Base-by-base conservation (phyloP, 2,888 invertebrate genomes). In the Psococerastis gibbosa region DNA sequence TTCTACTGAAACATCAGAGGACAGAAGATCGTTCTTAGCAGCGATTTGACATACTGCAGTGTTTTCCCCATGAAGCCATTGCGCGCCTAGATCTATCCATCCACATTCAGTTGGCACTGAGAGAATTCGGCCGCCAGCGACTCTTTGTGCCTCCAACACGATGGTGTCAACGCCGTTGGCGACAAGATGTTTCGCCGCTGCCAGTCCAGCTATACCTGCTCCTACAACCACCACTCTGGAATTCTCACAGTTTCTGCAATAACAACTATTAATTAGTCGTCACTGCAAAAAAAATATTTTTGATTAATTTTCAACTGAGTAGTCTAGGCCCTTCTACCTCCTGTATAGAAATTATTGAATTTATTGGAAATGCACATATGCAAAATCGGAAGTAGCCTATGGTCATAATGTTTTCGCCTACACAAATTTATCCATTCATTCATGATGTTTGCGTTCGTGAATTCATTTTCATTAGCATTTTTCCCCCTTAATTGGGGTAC, bases 1-100 rank as follows among this genome's bases (percentile, higher is more conserved):
- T 58, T 75, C 75, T 50, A 61, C 60, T 1, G 69, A 68, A 23
- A 57, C 57, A 44, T 57, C 52, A n/a, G 60, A 52, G 4, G 67
- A 62, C 11, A 72, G 49, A 23, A 75, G 59, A 42, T 64, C 54
- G 45, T 65, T 53, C 41, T 63, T 46, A 42, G 59, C 49, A 9
- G 71, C 67, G 18, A 70, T 54, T 48, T 64, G 54, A 45, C 64
- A 70, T 17, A 73, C 54, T n/a, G 57, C 54, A 54, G 69, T 73
- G 42, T 60, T 54, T 44, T 66, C 64, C 1, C 73, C 73, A 52
- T 75, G 75, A 32, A 75, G 56, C 70, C 73, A 75, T 53, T 75
- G 74, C 1, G 75, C 75, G 2, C 76, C 75, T 17, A 66, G 50
- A 54, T 75, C 75, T 38, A 74, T 53, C 48, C 64, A 56, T 22